Evolutionary conservation across 2,113 vertebrate genomes (phyloP).

Genomic region (Polypterus senegalus): DNA sequence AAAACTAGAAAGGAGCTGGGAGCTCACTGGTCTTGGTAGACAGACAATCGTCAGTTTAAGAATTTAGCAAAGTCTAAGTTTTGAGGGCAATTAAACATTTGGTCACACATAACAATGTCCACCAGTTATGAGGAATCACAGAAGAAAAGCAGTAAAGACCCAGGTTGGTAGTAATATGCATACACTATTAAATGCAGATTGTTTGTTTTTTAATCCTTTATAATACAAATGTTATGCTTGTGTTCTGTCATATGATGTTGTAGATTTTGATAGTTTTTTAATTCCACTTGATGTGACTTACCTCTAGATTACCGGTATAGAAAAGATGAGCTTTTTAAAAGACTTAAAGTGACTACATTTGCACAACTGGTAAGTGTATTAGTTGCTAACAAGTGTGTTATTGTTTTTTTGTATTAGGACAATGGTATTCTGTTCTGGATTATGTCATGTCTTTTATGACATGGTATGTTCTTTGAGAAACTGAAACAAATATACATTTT

Average conservation of each 20-base stretch:
- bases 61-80: too few species aligned
- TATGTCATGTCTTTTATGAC: too few species aligned
- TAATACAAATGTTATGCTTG: not conserved
- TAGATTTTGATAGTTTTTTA: rapidly evolving
- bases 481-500: not conserved
- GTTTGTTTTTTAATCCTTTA: not conserved
- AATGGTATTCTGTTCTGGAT: not conserved
- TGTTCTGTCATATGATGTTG: not conserved
- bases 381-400: not conserved
- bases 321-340: constrained; percentile 88
- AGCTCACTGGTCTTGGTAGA: not conserved
- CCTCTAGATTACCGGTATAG: constrained; percentile 82
- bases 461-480: not conserved
- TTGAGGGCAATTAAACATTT: not conserved
- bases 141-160: constrained; percentile 32
- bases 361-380: constrained; percentile 74
- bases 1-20: not conserved
- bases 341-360: constrained; percentile 86
- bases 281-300: constrained; percentile 8
- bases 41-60: not conserved
- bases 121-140: constrained; percentile 32
- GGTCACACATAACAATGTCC: constrained; percentile 30
- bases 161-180: constrained; percentile 39
- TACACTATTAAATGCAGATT: not conserved
- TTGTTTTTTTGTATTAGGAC: not conserved